These are phyloP conservation scores for Amiota minor DNA, from an alignment of 2,888 invertebrate species.

Conservation along the genomic window DNA sequence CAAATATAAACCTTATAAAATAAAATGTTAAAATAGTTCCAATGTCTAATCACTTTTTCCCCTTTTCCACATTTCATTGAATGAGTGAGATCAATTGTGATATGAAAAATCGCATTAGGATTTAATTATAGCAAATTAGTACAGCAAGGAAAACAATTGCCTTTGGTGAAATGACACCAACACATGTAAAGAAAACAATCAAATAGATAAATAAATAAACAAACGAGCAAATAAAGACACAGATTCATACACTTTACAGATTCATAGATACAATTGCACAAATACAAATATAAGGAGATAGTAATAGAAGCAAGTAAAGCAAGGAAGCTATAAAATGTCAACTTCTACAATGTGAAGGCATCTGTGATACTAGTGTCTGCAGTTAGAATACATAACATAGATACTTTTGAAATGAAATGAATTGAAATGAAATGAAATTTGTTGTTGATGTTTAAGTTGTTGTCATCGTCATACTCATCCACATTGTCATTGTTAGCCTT, in stretches of 20 bases:
- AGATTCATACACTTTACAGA: constrained; percentile 13
- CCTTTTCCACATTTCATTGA: too few species aligned
- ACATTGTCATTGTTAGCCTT: neutral
- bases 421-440: constrained; percentile 18
- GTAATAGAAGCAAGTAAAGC: neutral
- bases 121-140: constrained; percentile 30
- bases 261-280: constrained; percentile 5
- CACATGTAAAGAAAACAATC: constrained; percentile 25
- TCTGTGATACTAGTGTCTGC: too few species aligned
- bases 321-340: neutral
- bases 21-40: too few species aligned
- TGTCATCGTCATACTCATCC: neutral
- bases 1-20: too few species aligned
- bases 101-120: constrained; percentile 25
- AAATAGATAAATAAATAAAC: constrained; percentile 18
- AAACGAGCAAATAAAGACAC: constrained; percentile 17
- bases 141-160: constrained; percentile 4
- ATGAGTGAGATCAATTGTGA: neutral
- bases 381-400: neutral
- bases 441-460: constrained; percentile 20
- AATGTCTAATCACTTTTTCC: too few species aligned
- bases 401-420: constrained; percentile 7
- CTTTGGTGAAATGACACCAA: constrained; percentile 27
- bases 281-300: neutral
- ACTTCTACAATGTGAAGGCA: neutral